Evolutionary conservation across 2,113 vertebrate species (phyloP).

Genomic region (Ailurus styani): DNA sequence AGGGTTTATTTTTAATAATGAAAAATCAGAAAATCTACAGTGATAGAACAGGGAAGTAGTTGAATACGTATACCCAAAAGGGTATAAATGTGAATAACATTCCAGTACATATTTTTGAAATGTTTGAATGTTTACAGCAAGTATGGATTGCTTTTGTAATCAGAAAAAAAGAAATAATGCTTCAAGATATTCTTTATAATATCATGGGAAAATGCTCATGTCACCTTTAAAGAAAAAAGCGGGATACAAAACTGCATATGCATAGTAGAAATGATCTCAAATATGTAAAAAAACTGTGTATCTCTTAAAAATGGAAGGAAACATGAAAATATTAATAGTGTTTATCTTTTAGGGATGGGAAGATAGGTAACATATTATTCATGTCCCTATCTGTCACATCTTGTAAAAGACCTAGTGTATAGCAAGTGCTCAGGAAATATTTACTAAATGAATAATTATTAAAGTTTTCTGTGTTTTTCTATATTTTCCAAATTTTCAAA

Average conservation of each 20-base stretch:
- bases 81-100: not conserved
- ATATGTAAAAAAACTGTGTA: not conserved
- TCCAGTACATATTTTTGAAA: conserved; percentile 23
- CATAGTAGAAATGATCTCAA: not conserved
- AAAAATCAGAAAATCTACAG: conserved; percentile 41
- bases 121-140: conserved; percentile 16
- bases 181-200: conserved; percentile 31
- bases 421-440: conserved; percentile 18
- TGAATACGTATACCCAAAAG: not conserved
- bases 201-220: not conserved
- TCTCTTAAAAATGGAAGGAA: conserved; percentile 26
- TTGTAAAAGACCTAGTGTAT: not conserved
- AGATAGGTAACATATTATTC: not conserved
- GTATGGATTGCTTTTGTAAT: conserved; percentile 11
- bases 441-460: not conserved
- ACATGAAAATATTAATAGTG: conserved; percentile 32
- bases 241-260: not conserved
- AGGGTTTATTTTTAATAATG: conserved; percentile 35
- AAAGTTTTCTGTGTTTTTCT: not conserved
- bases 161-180: conserved; percentile 3
- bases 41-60: not conserved
- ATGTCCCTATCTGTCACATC: not conserved
- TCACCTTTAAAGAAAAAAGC: not conserved
- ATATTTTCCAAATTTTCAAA: not conserved
- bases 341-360: not conserved